phyloP scores from a whole-genome alignment of 2,113 vertebrate species.

The Strix uralensis region DNA sequence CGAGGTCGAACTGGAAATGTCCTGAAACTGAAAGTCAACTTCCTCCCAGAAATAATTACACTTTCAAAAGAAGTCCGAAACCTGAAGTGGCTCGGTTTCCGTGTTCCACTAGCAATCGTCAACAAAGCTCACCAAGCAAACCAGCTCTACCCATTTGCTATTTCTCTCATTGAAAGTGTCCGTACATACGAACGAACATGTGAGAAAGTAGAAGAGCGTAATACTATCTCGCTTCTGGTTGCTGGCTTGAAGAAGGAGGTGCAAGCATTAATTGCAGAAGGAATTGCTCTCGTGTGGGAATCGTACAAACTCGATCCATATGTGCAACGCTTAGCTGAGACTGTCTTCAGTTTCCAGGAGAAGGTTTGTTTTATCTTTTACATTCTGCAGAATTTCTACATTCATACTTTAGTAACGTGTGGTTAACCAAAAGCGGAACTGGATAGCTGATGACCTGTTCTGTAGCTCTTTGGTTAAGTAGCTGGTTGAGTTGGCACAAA shows the following conservation, averaged over 20 bases:
- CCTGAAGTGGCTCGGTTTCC: constrained; percentile 98
- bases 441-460: background rate
- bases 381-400: background rate
- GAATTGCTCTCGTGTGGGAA: constrained; percentile 96
- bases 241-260: constrained; percentile 97
- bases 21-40: constrained; percentile 97
- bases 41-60: constrained; percentile 97
- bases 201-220: constrained; percentile 96
- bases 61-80: constrained; percentile 98
- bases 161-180: constrained; percentile 97
- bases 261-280: constrained; percentile 93
- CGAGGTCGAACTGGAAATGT: constrained; percentile 90
- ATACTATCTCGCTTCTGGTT: constrained; percentile 89
- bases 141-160: constrained; percentile 97
- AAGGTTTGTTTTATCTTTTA: constrained; percentile 79
- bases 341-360: constrained; percentile 98
- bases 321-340: constrained; percentile 95
- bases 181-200: constrained; percentile 96
- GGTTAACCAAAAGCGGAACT: background rate
- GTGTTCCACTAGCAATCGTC: constrained; percentile 94
- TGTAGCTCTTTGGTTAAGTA: background rate
- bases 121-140: constrained; percentile 99
- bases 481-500: background rate
- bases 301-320: constrained; percentile 98
- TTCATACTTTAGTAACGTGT: background rate